Percentiles rank a stretch among this genome's conserved stretches.
phyloP scores from a whole-genome alignment of 2,113 vertebrate genomes.

The Amazona vittata region DNA sequence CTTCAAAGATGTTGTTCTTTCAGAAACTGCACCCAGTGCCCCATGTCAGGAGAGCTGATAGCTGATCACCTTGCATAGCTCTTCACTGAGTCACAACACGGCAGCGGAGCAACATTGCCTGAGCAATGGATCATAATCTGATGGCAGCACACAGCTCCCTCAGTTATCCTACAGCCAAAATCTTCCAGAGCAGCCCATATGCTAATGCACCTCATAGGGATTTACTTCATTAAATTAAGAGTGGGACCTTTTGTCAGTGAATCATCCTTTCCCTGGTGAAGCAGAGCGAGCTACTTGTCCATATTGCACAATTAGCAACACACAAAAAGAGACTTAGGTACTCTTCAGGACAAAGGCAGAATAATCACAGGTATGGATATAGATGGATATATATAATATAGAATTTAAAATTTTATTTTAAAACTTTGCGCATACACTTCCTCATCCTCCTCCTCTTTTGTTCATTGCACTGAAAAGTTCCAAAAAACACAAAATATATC shows the following conservation, averaged over 20 bases:
- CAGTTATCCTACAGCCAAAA: neutral
- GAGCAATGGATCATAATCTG: neutral
- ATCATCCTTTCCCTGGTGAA: neutral
- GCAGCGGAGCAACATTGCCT: neutral
- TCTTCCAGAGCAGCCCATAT: neutral
- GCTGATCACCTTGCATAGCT: neutral
- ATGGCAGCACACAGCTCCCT: neutral
- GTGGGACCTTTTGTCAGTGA: neutral
- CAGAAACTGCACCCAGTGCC: neutral
- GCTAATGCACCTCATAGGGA: neutral
- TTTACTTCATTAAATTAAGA: neutral
- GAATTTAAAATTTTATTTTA: conserved; percentile 82
- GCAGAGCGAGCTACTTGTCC: neutral
- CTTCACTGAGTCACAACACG: neutral
- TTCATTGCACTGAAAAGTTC: conserved; percentile 83
- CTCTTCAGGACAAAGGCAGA: neutral
- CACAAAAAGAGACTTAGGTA: neutral
- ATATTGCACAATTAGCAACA: neutral
- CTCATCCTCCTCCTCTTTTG: conserved; percentile 71
- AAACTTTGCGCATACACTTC: conserved; percentile 76
- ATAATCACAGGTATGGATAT: neutral
- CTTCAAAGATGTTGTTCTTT: neutral
- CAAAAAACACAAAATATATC: conserved; percentile 86
- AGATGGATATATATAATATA: conserved; percentile 71
- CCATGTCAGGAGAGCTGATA: neutral